phyloP scores from a whole-genome alignment of 2,113 vertebrate species.

The Phasianus colchicus region DNA sequence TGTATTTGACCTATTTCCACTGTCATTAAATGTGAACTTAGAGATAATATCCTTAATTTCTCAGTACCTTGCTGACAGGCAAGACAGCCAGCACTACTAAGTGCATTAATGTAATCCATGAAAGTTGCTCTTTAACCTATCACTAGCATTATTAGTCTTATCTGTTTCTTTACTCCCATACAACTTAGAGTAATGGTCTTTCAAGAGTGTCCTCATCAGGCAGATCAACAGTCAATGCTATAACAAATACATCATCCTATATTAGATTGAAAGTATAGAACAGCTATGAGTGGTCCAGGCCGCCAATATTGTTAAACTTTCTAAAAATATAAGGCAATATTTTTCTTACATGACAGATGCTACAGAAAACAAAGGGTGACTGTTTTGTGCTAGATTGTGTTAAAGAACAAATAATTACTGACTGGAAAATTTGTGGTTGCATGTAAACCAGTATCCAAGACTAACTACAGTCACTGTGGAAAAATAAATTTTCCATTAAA shows the following conservation, averaged over 20 bases:
- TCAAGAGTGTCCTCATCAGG: not conserved
- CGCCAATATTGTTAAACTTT: not conserved
- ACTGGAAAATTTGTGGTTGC: not conserved
- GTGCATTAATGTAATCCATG: not conserved
- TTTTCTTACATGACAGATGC: not conserved
- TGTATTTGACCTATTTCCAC: slow-evolving; percentile 6
- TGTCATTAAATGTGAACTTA: not conserved
- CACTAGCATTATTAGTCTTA: not conserved
- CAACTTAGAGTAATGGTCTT: not conserved
- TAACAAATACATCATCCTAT: not conserved
- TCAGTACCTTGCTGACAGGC: not conserved
- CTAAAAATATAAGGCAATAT: not conserved
- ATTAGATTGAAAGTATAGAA: not conserved
- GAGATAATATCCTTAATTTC: not conserved
- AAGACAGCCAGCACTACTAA: not conserved
- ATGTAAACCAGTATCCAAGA: not conserved
- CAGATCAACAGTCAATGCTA: not conserved
- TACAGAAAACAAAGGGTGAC: not conserved
- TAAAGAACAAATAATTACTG: not conserved
- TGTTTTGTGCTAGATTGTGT: not conserved
- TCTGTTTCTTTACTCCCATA: not conserved
- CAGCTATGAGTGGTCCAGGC: not conserved
- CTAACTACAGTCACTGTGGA: not conserved
- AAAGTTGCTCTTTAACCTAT: not conserved
- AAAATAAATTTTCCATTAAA: not conserved